phyloP scores from a whole-genome alignment of 2,888 invertebrate species.

The Alloscopus bannaensis region DNA sequence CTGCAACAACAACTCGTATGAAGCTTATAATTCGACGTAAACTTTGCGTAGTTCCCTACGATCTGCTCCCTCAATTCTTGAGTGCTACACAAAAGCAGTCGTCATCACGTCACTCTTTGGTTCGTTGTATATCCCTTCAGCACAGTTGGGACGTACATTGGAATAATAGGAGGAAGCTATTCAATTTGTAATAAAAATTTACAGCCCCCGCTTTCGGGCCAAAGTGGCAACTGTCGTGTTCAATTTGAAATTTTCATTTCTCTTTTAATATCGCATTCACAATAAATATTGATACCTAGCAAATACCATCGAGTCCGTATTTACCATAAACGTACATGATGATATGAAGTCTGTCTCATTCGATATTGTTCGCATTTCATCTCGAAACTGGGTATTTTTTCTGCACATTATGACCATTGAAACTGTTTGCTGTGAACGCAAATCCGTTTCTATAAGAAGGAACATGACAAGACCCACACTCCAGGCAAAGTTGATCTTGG shows the following conservation, averaged over 20 bases:
- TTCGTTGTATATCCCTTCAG: background rate
- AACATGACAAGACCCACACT: background rate
- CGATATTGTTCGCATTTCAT: background rate
- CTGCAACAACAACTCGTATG: background rate
- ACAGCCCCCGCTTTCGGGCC: background rate
- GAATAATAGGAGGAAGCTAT: background rate
- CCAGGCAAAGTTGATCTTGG: too few species aligned
- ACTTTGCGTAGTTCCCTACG: too few species aligned
- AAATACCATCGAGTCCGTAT: background rate
- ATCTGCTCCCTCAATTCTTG: background rate
- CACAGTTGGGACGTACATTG: background rate
- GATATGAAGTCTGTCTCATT: background rate
- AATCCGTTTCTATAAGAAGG: background rate
- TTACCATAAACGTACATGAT: background rate
- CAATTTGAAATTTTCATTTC: conserved; percentile 23
- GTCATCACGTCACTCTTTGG: background rate
- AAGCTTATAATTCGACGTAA: too few species aligned
- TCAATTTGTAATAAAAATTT: conserved; percentile 30
- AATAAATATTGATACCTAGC: background rate
- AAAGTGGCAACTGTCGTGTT: conserved; percentile 8
- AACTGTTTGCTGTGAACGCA: background rate
- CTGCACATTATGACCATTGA: background rate
- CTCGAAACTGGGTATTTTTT: background rate
- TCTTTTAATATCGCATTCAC: background rate
- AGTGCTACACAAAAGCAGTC: background rate